Evolutionary conservation across 30 jellyfish, hydroid and myxozoan species (phyloP).

Genomic region (Calvadosia cruxmelitensis): DNA sequence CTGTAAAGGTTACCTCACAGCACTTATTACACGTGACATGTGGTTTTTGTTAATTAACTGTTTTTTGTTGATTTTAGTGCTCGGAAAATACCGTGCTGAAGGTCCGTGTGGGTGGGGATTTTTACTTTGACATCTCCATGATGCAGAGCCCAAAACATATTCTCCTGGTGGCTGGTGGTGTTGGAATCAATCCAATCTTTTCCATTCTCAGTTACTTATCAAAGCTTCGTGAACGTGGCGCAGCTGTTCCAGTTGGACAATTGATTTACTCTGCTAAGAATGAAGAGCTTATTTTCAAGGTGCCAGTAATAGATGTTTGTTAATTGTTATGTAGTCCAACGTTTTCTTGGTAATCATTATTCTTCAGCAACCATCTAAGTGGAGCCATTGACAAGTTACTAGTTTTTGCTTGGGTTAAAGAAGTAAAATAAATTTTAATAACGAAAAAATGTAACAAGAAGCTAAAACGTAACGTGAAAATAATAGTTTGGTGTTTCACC

Average conservation of each 20-base stretch:
- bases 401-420: no score
- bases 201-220: slow-evolving; percentile 35
- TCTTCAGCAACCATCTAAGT: no score
- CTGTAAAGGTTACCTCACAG: no score
- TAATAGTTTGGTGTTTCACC: no score
- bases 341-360: no score
- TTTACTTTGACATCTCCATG: slow-evolving; percentile 18
- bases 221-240: background rate
- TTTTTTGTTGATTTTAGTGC: slow-evolving; percentile 25
- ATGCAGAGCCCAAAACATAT: slow-evolving; percentile 3
- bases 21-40: no score
- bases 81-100: slow-evolving; percentile 38
- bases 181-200: slow-evolving; percentile 75
- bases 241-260: background rate
- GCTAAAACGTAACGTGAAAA: no score
- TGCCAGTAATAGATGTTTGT: no score
- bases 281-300: slow-evolving; percentile 79
- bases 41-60: background rate
- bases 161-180: slow-evolving; percentile 81
- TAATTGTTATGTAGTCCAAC: no score
- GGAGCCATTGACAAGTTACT: no score
- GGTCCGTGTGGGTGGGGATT: slow-evolving; percentile 66
- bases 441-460: no score
- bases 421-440: no score
- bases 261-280: slow-evolving; percentile 42